Percentiles rank a stretch among this genome's conserved stretches.
phyloP scores from a whole-genome alignment of 1,140 invertebrate genomes.

The Whitmania pigra region DNA sequence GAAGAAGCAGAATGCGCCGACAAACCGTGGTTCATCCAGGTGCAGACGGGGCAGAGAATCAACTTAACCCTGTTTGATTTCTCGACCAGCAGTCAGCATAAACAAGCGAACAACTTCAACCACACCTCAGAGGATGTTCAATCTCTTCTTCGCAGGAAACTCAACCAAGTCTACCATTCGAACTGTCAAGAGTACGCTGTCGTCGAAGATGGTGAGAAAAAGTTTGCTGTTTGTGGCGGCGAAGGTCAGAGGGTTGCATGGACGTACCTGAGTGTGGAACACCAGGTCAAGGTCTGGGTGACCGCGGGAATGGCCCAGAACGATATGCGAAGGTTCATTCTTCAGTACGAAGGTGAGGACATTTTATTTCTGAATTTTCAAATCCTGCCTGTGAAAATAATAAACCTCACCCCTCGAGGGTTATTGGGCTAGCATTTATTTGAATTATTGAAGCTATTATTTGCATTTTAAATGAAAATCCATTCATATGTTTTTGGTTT shows the following conservation, averaged over 20 bases:
- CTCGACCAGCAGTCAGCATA: background rate
- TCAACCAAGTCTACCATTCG: background rate
- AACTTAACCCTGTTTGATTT: constrained; percentile 13
- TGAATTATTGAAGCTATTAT: too few relatives aligned
- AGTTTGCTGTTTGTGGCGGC: constrained; percentile 10
- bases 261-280: background rate
- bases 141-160: background rate
- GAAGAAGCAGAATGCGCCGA: constrained; percentile 8
- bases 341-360: constrained; percentile 5
- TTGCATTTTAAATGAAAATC: too few relatives aligned
- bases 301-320: constrained; percentile 12
- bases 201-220: constrained; percentile 12
- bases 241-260: background rate
- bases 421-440: too few relatives aligned
- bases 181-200: constrained; percentile 9
- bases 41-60: constrained; percentile 6
- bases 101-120: background rate
- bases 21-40: constrained; percentile 6
- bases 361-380: background rate
- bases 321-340: constrained; percentile 10
- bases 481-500: too few relatives aligned
- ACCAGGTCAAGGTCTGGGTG: constrained; percentile 13
- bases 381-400: too few relatives aligned
- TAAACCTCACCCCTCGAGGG: too few relatives aligned
- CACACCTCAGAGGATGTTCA: background rate